A percentile compares a stretch with the other conserved stretches of the same genome.
phyloP scores from a whole-genome alignment of 1,140 invertebrate species.

The Asobara japonica region DNA sequence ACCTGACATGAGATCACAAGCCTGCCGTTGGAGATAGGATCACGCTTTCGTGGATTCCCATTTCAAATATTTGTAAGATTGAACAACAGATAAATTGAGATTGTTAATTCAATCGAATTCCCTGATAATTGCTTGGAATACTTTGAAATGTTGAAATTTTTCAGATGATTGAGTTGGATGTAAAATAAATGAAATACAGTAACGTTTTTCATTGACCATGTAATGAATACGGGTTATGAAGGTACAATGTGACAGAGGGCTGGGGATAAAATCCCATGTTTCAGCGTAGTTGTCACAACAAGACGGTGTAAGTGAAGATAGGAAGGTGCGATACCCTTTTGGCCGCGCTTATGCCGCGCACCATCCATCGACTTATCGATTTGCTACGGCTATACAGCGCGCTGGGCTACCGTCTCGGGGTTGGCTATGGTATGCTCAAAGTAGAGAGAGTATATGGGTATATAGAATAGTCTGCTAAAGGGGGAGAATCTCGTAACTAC shows the following conservation, averaged over 20 bases:
- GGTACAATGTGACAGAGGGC: not conserved
- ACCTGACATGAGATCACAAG: too few relatives aligned
- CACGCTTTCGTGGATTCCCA: too few relatives aligned
- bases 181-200: not conserved
- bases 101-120: too few relatives aligned
- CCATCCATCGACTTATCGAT: conserved; percentile 20
- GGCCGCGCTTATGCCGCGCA: conserved; percentile 8
- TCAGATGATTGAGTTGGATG: not conserved
- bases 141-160: too few relatives aligned
- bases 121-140: too few relatives aligned
- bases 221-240: not conserved
- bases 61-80: too few relatives aligned
- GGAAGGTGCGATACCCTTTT: conserved; percentile 2
- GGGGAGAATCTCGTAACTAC: conserved; percentile 8
- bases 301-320: conserved; percentile 12
- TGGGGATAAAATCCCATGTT: not conserved
- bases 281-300: conserved; percentile 9
- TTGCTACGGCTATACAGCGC: not conserved
- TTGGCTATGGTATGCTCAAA: conserved; percentile 9
- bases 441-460: conserved; percentile 1
- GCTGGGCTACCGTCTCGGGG: not conserved
- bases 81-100: too few relatives aligned
- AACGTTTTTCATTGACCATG: not conserved
- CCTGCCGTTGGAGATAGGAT: too few relatives aligned
- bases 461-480: not conserved